Percentiles rank a stretch among this genome's conserved stretches.
These are phyloP conservation scores for Athalia rosae DNA, from an alignment of 2,888 invertebrate genomes.

Conservation along the genomic window DNA sequence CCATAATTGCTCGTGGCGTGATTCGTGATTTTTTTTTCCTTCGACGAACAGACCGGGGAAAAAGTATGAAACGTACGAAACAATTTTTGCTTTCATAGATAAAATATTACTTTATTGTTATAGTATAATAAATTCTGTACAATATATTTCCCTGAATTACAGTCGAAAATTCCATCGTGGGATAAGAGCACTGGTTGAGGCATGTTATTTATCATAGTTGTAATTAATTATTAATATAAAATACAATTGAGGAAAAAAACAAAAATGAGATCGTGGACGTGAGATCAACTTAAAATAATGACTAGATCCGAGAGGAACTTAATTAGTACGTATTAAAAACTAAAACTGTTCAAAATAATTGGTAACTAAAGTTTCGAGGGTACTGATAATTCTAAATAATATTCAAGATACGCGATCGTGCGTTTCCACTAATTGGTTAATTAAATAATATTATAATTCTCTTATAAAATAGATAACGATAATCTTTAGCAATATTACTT, in stretches of 20 bases:
- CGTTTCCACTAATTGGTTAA: conserved; percentile 18
- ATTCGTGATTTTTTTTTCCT: neutral
- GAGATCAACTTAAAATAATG: conserved; percentile 64
- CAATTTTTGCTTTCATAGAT: conserved; percentile 52
- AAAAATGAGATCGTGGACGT: conserved; percentile 60
- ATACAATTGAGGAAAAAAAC: conserved; percentile 38
- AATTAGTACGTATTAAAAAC: conserved; percentile 48
- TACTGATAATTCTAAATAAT: conserved; percentile 1
- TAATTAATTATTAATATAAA: conserved; percentile 40
- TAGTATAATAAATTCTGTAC: conserved; percentile 67
- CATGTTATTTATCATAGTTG: conserved; percentile 41
- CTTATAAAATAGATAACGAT: conserved; percentile 72
- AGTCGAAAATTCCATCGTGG: conserved; percentile 55
- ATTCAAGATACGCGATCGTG: neutral
- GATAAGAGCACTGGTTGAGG: conserved; percentile 69
- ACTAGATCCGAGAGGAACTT: conserved; percentile 71
- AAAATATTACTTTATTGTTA: conserved; percentile 71
- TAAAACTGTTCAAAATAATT: neutral
- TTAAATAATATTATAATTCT: conserved; percentile 62
- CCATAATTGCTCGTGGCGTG: neutral
- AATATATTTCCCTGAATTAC: conserved; percentile 63
- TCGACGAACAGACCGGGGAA: neutral
- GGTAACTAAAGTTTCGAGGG: conserved; percentile 27
- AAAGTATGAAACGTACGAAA: neutral
- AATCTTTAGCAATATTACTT: conserved; percentile 48